phyloP scores from a whole-genome alignment of 1,140 invertebrate genomes.

The Coenobita brevimanus region DNA sequence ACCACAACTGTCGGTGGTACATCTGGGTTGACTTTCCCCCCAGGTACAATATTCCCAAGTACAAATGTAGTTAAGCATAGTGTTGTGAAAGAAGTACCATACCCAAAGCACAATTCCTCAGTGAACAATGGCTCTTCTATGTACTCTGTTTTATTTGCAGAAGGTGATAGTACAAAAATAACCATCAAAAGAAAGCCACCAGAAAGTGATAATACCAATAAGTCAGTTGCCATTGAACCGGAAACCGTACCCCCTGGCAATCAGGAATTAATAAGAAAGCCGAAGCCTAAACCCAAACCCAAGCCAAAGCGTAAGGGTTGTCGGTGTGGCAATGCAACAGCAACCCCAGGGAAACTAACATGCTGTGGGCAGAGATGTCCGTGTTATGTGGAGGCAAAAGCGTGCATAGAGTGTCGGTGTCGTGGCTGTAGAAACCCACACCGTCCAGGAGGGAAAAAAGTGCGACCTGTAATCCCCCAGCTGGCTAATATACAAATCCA shows the following conservation, averaged over 20 bases:
- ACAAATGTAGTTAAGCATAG: conserved; percentile 69
- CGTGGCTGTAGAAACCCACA: conserved; percentile 93
- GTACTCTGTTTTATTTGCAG: conserved; percentile 86
- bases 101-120: conserved; percentile 74
- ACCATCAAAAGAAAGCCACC: conserved; percentile 84
- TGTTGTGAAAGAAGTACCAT: conserved; percentile 55
- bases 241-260: conserved; percentile 55
- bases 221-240: conserved; percentile 47
- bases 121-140: conserved; percentile 82
- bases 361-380: conserved; percentile 95
- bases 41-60: conserved; percentile 67
- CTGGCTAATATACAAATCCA: conserved; percentile 69
- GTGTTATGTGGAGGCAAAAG: conserved; percentile 90
- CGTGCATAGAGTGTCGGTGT: conserved; percentile 91
- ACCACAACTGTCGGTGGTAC: conserved; percentile 38
- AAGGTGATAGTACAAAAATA: conserved; percentile 83
- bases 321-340: conserved; percentile 91
- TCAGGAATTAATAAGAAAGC: conserved; percentile 75
- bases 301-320: conserved; percentile 82
- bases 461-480: conserved; percentile 73
- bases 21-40: conserved; percentile 51
- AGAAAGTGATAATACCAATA: conserved; percentile 57
- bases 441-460: conserved; percentile 85
- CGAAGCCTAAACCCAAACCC: conserved; percentile 75
- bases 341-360: conserved; percentile 89